Evolutionary conservation across 2,888 invertebrate species (phyloP).

Genomic region (Cerastoderma edule): DNA sequence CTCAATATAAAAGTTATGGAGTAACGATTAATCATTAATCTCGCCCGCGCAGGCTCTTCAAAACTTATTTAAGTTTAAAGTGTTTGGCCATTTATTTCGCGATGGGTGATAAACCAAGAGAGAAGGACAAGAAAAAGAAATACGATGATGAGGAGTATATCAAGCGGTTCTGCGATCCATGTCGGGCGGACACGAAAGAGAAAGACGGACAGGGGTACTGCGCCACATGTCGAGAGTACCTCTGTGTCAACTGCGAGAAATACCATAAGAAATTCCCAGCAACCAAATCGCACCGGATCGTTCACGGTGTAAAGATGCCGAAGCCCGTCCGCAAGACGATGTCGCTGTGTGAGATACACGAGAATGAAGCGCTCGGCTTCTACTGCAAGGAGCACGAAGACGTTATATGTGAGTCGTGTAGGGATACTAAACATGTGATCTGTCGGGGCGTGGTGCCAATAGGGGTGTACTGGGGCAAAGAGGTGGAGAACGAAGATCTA

Average conservation of each 20-base stretch:
- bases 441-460: conserved; percentile 41
- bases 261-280: conserved; percentile 53
- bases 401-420: conserved; percentile 47
- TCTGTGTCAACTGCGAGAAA: conserved; percentile 49
- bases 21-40: no score
- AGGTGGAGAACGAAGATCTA: conserved; percentile 37
- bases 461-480: conserved; percentile 40
- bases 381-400: conserved; percentile 51
- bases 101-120: conserved; percentile 5
- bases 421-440: conserved; percentile 41
- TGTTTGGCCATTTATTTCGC: no score
- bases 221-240: conserved; percentile 41
- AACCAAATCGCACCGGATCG: conserved; percentile 45
- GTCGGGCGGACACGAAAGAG: conserved; percentile 41
- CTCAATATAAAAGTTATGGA: no score
- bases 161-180: conserved; percentile 47
- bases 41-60: no score
- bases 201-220: conserved; percentile 48
- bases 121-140: not conserved
- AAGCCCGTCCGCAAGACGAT: conserved; percentile 51
- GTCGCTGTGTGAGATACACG: conserved; percentile 42
- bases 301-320: conserved; percentile 52
- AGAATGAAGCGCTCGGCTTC: conserved; percentile 44
- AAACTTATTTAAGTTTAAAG: no score
- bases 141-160: conserved; percentile 28